phyloP scores from a whole-genome alignment of 2,797 vertebrate genomes.

The Setipinna tenuifilis region DNA sequence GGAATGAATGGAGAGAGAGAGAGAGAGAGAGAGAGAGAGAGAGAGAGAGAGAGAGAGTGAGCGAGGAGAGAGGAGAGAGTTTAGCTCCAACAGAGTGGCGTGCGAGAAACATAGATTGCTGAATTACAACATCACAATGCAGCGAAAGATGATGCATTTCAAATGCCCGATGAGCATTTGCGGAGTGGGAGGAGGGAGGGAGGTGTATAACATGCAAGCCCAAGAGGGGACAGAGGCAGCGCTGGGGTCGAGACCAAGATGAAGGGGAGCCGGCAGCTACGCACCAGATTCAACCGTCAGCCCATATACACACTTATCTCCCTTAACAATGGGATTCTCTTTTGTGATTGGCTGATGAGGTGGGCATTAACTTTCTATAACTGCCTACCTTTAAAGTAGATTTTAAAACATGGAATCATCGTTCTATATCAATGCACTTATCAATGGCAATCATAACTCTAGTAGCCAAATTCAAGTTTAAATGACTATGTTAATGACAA shows the following conservation, averaged over 20 bases:
- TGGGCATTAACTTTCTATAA: too few species aligned
- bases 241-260: not conserved
- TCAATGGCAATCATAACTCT: too few species aligned
- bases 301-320: not conserved
- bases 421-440: too few species aligned
- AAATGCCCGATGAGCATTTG: not conserved
- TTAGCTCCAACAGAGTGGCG: not conserved
- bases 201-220: not conserved
- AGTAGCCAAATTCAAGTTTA: too few species aligned
- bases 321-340: too few species aligned
- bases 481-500: too few species aligned
- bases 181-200: not conserved
- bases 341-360: too few species aligned
- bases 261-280: not conserved
- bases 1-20: conserved; percentile 29
- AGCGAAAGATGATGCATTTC: not conserved
- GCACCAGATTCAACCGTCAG: not conserved
- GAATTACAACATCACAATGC: not conserved
- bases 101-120: not conserved
- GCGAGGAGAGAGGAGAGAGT: conserved; percentile 23
- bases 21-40: conserved; percentile 15
- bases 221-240: not conserved
- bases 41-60: conserved; percentile 21
- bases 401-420: too few species aligned
- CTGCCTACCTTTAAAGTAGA: too few species aligned